Evolutionary conservation across 1,140 invertebrate species (phyloP), one percentile per base, ranked within the genome.

Genomic region (Drosophila sucinea): DNA sequence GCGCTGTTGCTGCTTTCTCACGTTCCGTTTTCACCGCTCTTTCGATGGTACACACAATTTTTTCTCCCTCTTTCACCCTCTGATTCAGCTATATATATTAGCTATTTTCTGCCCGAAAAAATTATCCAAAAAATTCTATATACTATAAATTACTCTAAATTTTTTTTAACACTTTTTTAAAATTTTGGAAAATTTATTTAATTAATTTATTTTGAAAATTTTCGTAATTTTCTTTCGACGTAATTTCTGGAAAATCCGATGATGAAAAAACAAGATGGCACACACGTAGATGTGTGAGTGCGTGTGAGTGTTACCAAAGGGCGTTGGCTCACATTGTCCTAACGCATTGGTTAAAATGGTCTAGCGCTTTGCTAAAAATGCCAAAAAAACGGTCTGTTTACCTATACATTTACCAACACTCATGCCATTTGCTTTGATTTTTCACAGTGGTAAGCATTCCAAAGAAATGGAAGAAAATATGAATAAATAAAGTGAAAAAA

Each of bases 11-110:
- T 55, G 69, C 75, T 86, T 81, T 91, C 77, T 60, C 85, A 75
- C 75, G 30, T 83, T 87, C 73, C 79, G 75, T 79, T 91, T 91
- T 85, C 80, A 72, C 74, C 73, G 51, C 77, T 81, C 71, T 74
- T 91, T 91, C 90, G 90, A 80, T 91, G 90, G 73, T 91, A 91
- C 90, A 91, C 85, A 91, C 90, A 91, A 82, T 90, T 90, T 86
- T 87, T 81, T 91, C 84, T 73, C 84, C 77, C 78, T 70, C 65
- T 89, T 89, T 73, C 84, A 77, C 78, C 73, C 65, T 89, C 73
- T 80, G 73, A 87, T 87, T 51, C 44, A 51, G 76, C 77, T 72
- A 68, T 75, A 81, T 78, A 82, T 83, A 65, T 65, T 29, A 55
- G 29, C 38, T 58, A 38, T 58, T 35, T 58, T 58, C 30, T 23